phyloP scores from a whole-genome alignment of 2,113 vertebrate genomes.

The Emydocephalus ijimae region DNA sequence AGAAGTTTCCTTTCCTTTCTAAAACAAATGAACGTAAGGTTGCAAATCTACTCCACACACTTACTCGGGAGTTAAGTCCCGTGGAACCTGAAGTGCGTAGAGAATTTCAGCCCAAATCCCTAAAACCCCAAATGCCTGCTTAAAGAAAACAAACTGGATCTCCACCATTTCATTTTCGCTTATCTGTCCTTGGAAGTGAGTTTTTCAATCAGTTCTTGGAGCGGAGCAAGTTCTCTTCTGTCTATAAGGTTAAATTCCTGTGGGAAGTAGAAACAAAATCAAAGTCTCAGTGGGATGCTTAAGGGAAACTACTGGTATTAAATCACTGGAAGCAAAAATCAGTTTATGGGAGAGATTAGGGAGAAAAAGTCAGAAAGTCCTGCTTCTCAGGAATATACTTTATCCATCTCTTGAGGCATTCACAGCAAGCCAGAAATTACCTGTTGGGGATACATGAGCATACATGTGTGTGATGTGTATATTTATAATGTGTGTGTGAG shows the following conservation, averaged over 20 bases:
- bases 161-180: constrained; percentile 54
- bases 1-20: constrained; percentile 48
- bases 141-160: constrained; percentile 61
- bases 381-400: background rate
- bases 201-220: constrained; percentile 88
- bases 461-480: too few relatives aligned
- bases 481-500: too few relatives aligned
- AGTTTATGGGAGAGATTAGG: background rate
- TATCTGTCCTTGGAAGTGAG: constrained; percentile 90
- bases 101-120: constrained; percentile 22
- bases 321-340: background rate
- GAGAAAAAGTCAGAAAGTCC: background rate
- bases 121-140: constrained; percentile 56
- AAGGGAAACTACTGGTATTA: background rate
- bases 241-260: constrained; percentile 90
- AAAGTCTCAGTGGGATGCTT: constrained; percentile 29
- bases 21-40: constrained; percentile 54
- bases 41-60: constrained; percentile 5
- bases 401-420: background rate
- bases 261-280: constrained; percentile 5
- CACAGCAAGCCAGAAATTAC: background rate
- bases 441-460: too few relatives aligned
- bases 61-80: constrained; percentile 5
- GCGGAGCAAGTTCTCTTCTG: constrained; percentile 83
- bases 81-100: background rate